phyloP scores from a whole-genome alignment of 30 jellyfish, hydroid and myxozoan genomes.

The Aurelia coerulea region DNA sequence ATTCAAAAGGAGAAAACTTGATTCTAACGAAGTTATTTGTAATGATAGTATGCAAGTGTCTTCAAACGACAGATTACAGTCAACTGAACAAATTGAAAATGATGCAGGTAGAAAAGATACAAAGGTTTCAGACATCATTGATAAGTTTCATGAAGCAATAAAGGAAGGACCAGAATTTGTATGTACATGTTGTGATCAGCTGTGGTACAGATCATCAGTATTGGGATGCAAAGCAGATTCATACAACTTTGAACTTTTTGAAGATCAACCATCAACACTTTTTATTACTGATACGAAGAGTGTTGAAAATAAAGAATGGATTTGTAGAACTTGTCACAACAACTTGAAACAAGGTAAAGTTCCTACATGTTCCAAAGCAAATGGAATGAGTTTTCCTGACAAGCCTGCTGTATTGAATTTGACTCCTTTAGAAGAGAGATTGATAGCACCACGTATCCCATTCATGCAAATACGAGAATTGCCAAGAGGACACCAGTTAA shows the following conservation, averaged over 20 bases:
- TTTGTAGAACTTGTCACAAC: too few species aligned
- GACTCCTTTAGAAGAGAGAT: conserved; percentile 46
- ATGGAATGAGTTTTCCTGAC: conserved; percentile 23
- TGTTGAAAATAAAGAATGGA: conserved; percentile 1
- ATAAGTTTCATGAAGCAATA: neutral
- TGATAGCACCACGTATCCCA: conserved; percentile 42
- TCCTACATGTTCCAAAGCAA: conserved; percentile 13
- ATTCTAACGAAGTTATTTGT: too few species aligned
- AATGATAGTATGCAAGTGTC: too few species aligned
- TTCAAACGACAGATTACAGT: too few species aligned
- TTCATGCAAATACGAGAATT: conserved; percentile 50
- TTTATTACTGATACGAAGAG: neutral
- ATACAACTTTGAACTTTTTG: neutral
- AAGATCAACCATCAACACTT: neutral
- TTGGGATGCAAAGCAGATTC: neutral
- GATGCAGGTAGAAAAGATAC: too few species aligned
- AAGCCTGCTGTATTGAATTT: conserved; percentile 8
- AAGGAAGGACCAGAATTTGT: conserved; percentile 28
- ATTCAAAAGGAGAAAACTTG: too few species aligned
- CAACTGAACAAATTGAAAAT: too few species aligned
- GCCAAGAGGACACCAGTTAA: conserved; percentile 55
- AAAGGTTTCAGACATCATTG: neutral
- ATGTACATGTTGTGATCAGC: conserved; percentile 33
- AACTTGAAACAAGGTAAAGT: too few species aligned
- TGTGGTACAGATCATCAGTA: conserved; percentile 31